Conservation (phyloP, 1,140 invertebrate genomes). For the Holotrichia oblita region DNA sequence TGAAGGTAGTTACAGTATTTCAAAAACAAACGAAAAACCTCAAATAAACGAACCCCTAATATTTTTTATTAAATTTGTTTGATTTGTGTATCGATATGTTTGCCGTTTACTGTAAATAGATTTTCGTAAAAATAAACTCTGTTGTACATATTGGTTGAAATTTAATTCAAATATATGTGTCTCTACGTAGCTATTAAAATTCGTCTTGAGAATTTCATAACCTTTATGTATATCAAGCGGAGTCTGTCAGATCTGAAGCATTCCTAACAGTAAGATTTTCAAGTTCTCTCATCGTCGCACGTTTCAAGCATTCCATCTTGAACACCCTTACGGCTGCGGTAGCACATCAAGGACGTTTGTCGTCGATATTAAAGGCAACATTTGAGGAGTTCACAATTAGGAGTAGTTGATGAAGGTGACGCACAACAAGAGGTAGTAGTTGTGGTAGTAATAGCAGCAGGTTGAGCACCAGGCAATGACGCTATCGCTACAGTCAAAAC, state of each 20-base stretch:
- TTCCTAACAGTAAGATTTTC: neutral
- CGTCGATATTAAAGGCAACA: neutral
- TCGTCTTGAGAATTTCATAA: no score
- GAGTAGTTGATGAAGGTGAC: neutral
- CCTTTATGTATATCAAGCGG: neutral
- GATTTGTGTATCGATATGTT: no score
- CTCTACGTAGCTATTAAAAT: no score
- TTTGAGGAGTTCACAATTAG: neutral
- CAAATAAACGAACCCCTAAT: no score
- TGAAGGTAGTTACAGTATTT: no score
- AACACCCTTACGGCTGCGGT: neutral
- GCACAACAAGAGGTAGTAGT: neutral
- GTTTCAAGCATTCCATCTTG: neutral
- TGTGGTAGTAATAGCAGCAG: neutral
- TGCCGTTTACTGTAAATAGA: no score
- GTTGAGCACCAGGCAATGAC: neutral
- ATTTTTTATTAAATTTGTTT: no score
- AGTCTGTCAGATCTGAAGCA: neutral
- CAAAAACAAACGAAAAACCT: no score
- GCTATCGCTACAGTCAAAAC: slow-evolving; percentile 42
- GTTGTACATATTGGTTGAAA: no score
- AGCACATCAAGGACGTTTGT: neutral
- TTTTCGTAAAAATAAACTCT: no score
- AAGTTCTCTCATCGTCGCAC: neutral
- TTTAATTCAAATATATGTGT: no score